phyloP scores from a whole-genome alignment of 2,113 vertebrate species.

The Donacobius atricapilla region DNA sequence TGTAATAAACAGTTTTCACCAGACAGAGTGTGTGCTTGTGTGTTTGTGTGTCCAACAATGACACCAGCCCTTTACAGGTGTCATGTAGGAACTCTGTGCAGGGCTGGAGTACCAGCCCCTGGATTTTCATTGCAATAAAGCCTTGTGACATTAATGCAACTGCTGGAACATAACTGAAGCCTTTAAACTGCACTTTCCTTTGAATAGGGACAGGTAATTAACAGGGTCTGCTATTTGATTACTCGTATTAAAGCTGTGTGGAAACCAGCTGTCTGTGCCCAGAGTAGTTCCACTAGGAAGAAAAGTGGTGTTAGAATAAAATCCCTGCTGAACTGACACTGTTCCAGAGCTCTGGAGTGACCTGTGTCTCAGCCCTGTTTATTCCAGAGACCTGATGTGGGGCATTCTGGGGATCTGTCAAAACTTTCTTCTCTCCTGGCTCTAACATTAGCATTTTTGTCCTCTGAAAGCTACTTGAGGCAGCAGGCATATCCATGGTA shows the following conservation, averaged over 20 bases:
- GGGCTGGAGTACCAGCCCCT: neutral
- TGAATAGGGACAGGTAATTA: neutral
- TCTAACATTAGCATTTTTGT: accelerated
- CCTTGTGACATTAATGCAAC: neutral
- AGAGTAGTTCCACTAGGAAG: neutral
- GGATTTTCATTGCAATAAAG: neutral
- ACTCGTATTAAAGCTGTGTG: neutral
- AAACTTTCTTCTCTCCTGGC: neutral
- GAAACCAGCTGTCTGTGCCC: neutral
- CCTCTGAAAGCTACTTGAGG: neutral
- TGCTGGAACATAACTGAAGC: neutral
- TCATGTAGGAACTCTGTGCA: neutral
- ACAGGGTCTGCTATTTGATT: neutral
- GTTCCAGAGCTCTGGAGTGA: neutral
- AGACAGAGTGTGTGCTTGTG: too few relatives aligned
- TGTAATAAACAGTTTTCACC: too few relatives aligned
- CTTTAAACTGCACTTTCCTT: neutral
- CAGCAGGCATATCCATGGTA: neutral
- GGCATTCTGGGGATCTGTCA: neutral
- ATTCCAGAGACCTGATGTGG: neutral
- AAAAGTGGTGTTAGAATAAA: neutral
- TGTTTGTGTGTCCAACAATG: too few relatives aligned
- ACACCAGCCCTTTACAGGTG: neutral
- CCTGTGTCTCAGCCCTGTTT: neutral
- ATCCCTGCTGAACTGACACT: neutral